Evolutionary conservation across 1,140 invertebrate genomes (phyloP), one percentile per base, ranked within the genome.

Genomic region (Nasonia longicornis): DNA sequence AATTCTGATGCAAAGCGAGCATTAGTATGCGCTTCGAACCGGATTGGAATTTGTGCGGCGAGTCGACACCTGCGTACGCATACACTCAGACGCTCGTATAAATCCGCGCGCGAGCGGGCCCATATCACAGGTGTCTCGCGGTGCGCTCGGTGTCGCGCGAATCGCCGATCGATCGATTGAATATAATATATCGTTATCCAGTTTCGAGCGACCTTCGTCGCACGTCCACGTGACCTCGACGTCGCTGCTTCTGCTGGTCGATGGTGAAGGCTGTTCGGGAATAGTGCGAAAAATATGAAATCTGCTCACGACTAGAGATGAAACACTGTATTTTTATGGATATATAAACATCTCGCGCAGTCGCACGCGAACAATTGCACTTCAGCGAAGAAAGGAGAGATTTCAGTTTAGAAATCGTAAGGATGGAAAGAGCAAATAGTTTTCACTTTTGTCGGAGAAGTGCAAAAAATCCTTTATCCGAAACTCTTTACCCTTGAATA

Each of bases 1-100:
- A 84, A 84, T 83, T 83, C 77, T 74, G 78, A 83, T 83, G 82
- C 84, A 83, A 72, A 84, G 31, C 69, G 16, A 79, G 31, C 70
- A 82, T 84, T 82, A 73, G 80, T 83, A 83, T 84, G 80, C 84
- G 26, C 8, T 72, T 75, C 72, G 58, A 82, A 75, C 79, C 67
- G 72, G 77, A 81, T 80, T 83, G 73, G 66, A 82, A 77, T 81
- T 80, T 70, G 58, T 73, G 26, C 26, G 74, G 64, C 71, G 45
- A 80, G 80, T 74, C 70, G 26, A 64, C 38, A 66, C n/a, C 63
- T 66, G 29, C 20, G 35, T 45, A 63, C 38, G 31, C 20, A 79
- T n/a, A 72, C 58, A 20, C 22, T 22, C 63, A 2, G 26, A 20
- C 63, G 16, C 48, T 71, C 67, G 70, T 67, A 67, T 67, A 73